These are phyloP conservation scores for Stratiolaelaps scimitus DNA, from an alignment of 1,140 invertebrate genomes.

Conservation along the genomic window DNA sequence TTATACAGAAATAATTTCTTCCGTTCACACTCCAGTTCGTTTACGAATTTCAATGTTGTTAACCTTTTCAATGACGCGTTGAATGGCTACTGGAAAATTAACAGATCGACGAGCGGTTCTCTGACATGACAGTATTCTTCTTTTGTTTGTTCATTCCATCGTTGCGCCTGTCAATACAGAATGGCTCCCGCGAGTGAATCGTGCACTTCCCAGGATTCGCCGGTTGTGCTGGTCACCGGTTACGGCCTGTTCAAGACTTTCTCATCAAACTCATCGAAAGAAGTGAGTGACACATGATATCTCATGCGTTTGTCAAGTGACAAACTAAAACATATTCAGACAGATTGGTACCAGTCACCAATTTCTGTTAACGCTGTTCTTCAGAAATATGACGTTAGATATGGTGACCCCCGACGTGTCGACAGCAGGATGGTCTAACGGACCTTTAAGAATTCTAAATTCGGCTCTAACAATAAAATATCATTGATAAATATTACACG, in stretches of 20 bases:
- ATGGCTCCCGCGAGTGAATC: slow-evolving; percentile 3
- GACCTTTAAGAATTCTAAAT: too few relatives aligned
- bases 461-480: background rate
- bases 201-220: background rate
- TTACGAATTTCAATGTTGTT: too few relatives aligned
- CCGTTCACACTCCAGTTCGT: too few relatives aligned
- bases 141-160: too few relatives aligned
- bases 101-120: too few relatives aligned
- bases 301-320: background rate
- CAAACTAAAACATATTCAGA: background rate
- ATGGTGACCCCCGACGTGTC: background rate
- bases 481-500: background rate
- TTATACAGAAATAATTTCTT: too few relatives aligned
- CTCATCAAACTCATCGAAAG: slow-evolving; percentile 10
- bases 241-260: background rate
- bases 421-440: background rate
- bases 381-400: background rate
- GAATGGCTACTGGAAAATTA: too few relatives aligned
- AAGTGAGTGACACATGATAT: background rate
- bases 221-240: background rate
- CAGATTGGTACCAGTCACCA: background rate
- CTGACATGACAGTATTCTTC: too few relatives aligned
- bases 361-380: background rate
- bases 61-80: too few relatives aligned
- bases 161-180: background rate